These are phyloP conservation scores for Athripsodes cinereus DNA, from an alignment of 2,888 invertebrate genomes.

Conservation along the genomic window DNA sequence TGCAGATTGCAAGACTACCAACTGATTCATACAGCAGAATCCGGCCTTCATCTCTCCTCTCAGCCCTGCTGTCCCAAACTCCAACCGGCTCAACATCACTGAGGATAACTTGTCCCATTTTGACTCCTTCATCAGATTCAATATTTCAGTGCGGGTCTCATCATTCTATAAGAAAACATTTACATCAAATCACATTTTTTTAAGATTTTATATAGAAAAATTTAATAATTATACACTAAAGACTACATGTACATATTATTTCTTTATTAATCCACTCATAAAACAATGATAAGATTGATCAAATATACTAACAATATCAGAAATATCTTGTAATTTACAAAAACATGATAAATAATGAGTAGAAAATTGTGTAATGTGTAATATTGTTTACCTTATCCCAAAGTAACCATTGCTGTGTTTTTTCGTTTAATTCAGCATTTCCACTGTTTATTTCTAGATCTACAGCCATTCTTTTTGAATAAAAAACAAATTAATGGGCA, in stretches of 20 bases:
- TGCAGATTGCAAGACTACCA: conserved; percentile 91
- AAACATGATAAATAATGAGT: too few species aligned
- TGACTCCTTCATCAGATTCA: conserved; percentile 48
- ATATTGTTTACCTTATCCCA: conserved; percentile 18
- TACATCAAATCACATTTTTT: background rate
- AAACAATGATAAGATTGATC: too few species aligned
- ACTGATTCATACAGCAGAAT: conserved; percentile 90
- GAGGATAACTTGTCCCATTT: conserved; percentile 55
- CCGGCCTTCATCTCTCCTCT: conserved; percentile 92
- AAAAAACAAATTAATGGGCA: background rate
- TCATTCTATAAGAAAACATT: conserved; percentile 48
- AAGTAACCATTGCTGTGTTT: conserved; percentile 22
- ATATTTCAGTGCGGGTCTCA: conserved; percentile 57
- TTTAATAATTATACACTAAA: too few species aligned
- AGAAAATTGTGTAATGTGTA: too few species aligned
- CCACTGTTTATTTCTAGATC: conserved; percentile 17
- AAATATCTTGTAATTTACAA: too few species aligned
- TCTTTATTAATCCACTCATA: too few species aligned
- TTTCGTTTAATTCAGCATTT: conserved; percentile 15
- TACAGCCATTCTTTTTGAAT: conserved; percentile 9
- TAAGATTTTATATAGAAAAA: too few species aligned
- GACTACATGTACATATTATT: too few species aligned
- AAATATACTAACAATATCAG: too few species aligned
- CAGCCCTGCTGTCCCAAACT: conserved; percentile 92
- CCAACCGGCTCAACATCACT: conserved; percentile 57